Percentiles rank a stretch among this genome's conserved stretches.
Evolutionary conservation across 92 coral and sea anemone genomes (phyloP).

Genomic region (Phymanthus crucifer): DNA sequence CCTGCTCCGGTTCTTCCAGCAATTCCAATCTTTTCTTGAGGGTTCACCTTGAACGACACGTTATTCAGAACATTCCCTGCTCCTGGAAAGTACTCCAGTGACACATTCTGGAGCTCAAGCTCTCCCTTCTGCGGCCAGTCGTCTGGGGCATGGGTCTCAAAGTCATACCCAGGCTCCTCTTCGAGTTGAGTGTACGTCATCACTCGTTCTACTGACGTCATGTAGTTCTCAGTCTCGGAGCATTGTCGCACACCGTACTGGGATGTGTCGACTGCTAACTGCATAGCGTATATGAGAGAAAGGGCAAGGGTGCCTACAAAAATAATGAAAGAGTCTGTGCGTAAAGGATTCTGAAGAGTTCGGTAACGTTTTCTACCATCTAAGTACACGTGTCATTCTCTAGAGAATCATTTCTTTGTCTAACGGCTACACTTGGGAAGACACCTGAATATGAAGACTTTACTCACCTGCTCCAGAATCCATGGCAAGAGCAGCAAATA

Average conservation of each 20-base stretch:
- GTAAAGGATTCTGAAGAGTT: not conserved
- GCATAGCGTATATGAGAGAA: slow-evolving; percentile 44
- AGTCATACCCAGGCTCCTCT: slow-evolving; percentile 45
- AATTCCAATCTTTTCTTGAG: slow-evolving; percentile 36
- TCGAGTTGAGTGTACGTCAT: slow-evolving; percentile 37
- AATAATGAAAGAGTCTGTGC: not conserved
- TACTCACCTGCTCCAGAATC: slow-evolving; percentile 58
- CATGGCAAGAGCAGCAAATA: slow-evolving; percentile 46
- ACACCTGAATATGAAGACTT: not conserved
- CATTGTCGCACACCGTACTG: slow-evolving; percentile 50
- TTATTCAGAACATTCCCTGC: slow-evolving; percentile 34
- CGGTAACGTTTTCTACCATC: too few species aligned
- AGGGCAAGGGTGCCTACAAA: slow-evolving; percentile 32
- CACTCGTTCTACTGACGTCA: slow-evolving; percentile 51
- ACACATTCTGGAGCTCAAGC: slow-evolving; percentile 29
- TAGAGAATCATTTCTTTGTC: too few species aligned
- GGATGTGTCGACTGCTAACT: slow-evolving; percentile 47
- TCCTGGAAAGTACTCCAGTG: slow-evolving; percentile 38
- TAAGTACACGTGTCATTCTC: too few species aligned
- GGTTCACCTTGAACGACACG: slow-evolving; percentile 16
- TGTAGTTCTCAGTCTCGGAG: slow-evolving; percentile 52
- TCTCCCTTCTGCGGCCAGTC: slow-evolving; percentile 42
- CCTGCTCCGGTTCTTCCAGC: slow-evolving; percentile 53
- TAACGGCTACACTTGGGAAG: too few species aligned
- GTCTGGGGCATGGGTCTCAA: slow-evolving; percentile 23